Conservation (phyloP, 2,888 invertebrate genomes). For the Onthophagus sagittarius region DNA sequence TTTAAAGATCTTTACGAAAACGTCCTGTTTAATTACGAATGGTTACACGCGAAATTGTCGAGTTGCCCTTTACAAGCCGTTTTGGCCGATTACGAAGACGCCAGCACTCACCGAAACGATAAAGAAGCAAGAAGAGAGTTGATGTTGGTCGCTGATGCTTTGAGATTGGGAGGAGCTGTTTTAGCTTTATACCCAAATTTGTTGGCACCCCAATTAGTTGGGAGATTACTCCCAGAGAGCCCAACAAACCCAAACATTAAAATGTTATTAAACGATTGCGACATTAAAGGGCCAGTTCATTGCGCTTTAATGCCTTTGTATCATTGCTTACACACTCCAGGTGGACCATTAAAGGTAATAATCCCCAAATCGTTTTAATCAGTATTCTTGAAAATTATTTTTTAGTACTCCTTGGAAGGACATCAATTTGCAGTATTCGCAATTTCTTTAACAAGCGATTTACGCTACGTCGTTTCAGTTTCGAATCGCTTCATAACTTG, state of each 20-base stretch:
- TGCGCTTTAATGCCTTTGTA: slow-evolving; percentile 90
- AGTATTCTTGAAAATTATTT: not conserved
- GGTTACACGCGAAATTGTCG: slow-evolving; percentile 93
- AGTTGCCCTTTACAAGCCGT: slow-evolving; percentile 95
- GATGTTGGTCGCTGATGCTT: slow-evolving; percentile 88
- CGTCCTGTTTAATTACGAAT: slow-evolving; percentile 95
- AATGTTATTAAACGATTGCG: slow-evolving; percentile 85
- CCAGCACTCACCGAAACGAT: slow-evolving; percentile 74
- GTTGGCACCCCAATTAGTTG: slow-evolving; percentile 92
- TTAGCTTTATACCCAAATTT: slow-evolving; percentile 89
- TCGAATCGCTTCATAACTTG: slow-evolving; percentile 96
- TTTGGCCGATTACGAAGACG: slow-evolving; percentile 93
- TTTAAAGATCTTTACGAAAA: slow-evolving; percentile 86
- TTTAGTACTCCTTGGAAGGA: slow-evolving; percentile 90
- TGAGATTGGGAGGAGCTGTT: slow-evolving; percentile 91
- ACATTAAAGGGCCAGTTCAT: slow-evolving; percentile 80
- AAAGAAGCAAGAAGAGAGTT: slow-evolving; percentile 83
- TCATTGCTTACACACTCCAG: slow-evolving; percentile 97
- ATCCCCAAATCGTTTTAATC: not conserved
- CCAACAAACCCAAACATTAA: slow-evolving; percentile 78
- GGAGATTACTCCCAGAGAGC: slow-evolving; percentile 88
- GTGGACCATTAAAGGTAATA: slow-evolving; percentile 87
- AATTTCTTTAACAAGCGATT: slow-evolving; percentile 84
- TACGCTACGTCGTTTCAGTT: slow-evolving; percentile 90
- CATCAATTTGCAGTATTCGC: slow-evolving; percentile 97